Conservation (phyloP, 2,888 invertebrate genomes). For the Orchesella flavescens region DNA sequence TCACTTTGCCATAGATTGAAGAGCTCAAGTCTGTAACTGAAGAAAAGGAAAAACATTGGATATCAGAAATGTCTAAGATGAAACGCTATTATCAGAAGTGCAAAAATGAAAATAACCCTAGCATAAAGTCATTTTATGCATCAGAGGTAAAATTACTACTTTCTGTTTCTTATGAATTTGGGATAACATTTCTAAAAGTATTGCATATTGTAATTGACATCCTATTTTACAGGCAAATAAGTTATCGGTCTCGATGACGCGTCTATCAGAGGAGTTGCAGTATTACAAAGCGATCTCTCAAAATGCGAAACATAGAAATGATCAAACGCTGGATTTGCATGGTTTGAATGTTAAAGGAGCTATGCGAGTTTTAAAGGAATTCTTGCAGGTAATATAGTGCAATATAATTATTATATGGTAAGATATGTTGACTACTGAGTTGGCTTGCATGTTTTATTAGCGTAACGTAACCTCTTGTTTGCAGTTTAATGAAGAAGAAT, state of each 20-base stretch:
- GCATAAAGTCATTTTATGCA: slow-evolving; percentile 62
- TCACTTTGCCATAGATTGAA: slow-evolving; percentile 10
- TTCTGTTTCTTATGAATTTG: too few relatives aligned
- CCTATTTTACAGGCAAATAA: slow-evolving; percentile 74
- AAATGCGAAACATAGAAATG: slow-evolving; percentile 71
- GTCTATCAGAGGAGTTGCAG: slow-evolving; percentile 74
- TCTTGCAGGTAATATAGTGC: slow-evolving; percentile 50
- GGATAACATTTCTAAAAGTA: too few relatives aligned
- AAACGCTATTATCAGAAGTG: slow-evolving; percentile 68
- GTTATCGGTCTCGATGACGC: slow-evolving; percentile 73
- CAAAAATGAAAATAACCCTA: neutral
- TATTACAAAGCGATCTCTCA: slow-evolving; percentile 73
- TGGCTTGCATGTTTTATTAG: too few relatives aligned
- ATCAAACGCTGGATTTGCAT: slow-evolving; percentile 83
- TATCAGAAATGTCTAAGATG: slow-evolving; percentile 73
- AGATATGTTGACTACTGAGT: too few relatives aligned
- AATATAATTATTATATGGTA: too few relatives aligned
- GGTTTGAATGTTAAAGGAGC: slow-evolving; percentile 86
- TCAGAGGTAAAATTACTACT: slow-evolving; percentile 38
- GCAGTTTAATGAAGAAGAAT: slow-evolving; percentile 32
- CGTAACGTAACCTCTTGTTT: too few relatives aligned
- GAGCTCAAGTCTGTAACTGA: slow-evolving; percentile 35
- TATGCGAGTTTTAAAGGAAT: slow-evolving; percentile 74
- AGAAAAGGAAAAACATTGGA: slow-evolving; percentile 40
- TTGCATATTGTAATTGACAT: too few relatives aligned